Conservation (phyloP, 2,113 vertebrate species). For the Lates calcarifer region DNA sequence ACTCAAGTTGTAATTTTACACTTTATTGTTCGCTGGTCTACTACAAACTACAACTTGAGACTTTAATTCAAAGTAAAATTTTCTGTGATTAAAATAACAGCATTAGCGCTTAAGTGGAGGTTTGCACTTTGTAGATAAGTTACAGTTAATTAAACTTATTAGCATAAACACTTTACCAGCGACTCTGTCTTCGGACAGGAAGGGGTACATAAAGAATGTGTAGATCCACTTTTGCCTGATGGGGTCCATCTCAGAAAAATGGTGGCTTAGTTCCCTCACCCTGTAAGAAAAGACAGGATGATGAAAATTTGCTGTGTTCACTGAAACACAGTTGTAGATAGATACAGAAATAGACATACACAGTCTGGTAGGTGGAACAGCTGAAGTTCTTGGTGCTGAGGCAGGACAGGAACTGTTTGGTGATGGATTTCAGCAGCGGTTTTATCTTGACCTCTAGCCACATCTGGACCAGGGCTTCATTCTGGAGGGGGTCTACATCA, state of each 20-base stretch:
- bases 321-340: background rate
- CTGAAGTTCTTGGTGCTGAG: conserved; percentile 84
- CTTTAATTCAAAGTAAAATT: too few relatives aligned
- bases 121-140: background rate
- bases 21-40: too few relatives aligned
- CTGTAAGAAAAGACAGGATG: conserved; percentile 39
- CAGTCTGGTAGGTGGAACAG: conserved; percentile 82
- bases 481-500: conserved; percentile 57
- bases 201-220: conserved; percentile 83
- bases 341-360: conserved; percentile 62
- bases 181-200: conserved; percentile 76
- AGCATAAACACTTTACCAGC: conserved; percentile 63
- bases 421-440: conserved; percentile 79
- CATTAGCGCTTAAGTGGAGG: background rate
- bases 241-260: conserved; percentile 79
- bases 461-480: conserved; percentile 76
- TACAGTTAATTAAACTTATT: background rate
- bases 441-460: conserved; percentile 82
- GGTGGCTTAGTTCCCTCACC: conserved; percentile 71
- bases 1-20: too few relatives aligned
- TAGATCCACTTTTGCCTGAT: conserved; percentile 81
- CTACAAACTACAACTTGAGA: too few relatives aligned
- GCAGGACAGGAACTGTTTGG: conserved; percentile 80
- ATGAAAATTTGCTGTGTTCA: background rate
- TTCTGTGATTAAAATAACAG: background rate